Conservation (phyloP, 2,888 invertebrate species). For the Reticulitermes lucifugus region DNA sequence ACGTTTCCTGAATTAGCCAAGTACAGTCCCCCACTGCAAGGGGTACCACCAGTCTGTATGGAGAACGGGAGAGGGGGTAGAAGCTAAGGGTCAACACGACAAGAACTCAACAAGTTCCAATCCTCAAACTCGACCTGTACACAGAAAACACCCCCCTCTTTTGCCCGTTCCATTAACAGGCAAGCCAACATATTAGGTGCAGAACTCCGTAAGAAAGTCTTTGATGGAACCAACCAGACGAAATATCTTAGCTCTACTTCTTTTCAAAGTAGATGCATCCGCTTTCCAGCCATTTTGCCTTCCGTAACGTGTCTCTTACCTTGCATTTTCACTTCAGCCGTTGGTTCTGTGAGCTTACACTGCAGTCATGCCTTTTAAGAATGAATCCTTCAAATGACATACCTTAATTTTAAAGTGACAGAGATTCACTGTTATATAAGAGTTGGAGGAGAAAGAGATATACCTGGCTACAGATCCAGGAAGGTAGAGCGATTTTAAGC, state of each 20-base stretch:
- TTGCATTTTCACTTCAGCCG: slow-evolving; percentile 10
- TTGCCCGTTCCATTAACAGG: not conserved
- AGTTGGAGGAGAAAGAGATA: no score
- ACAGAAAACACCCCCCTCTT: not conserved
- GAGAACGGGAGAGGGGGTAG: not conserved
- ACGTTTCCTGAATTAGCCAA: not conserved
- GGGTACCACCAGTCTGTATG: not conserved
- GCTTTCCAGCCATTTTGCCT: not conserved
- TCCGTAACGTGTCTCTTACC: not conserved
- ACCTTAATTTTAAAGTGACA: not conserved
- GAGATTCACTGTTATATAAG: not conserved
- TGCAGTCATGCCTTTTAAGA: not conserved
- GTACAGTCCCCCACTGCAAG: slow-evolving; percentile 4
- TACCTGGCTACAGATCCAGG: no score
- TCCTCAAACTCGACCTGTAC: not conserved
- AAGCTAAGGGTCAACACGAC: slow-evolving; percentile 26
- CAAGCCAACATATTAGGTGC: slow-evolving; percentile 24
- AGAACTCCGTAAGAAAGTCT: slow-evolving; percentile 33
- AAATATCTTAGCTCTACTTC: slow-evolving; percentile 7
- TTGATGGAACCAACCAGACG: slow-evolving; percentile 8
- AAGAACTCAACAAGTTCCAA: slow-evolving; percentile 17
- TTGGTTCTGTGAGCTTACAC: not conserved
- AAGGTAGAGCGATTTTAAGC: no score
- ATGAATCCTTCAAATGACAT: not conserved
- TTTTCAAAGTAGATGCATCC: not conserved